phyloP scores from a whole-genome alignment of 2,797 vertebrate genomes.

The Crax fasciolata region DNA sequence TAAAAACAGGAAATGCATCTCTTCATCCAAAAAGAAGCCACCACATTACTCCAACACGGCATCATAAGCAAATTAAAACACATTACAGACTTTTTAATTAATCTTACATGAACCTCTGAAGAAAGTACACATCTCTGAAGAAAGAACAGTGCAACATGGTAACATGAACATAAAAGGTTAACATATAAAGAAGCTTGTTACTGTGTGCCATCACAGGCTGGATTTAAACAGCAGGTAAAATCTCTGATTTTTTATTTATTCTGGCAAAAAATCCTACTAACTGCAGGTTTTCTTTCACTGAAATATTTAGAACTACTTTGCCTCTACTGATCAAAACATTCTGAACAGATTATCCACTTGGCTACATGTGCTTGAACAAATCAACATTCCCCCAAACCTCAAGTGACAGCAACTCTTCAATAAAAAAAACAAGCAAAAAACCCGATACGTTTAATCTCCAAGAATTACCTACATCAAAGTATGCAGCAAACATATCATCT shows the following conservation, averaged over 20 bases:
- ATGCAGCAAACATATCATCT: constrained; percentile 98
- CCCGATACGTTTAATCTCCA: not conserved
- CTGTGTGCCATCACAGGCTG: accelerated
- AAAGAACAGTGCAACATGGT: not conserved
- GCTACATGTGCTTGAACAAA: not conserved
- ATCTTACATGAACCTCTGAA: not conserved
- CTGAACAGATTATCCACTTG: not conserved
- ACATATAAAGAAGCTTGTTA: not conserved
- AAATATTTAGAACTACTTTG: not conserved
- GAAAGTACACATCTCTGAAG: not conserved
- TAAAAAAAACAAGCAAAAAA: not conserved
- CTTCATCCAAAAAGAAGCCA: not conserved
- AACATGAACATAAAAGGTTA: not conserved
- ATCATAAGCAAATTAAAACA: not conserved
- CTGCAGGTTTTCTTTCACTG: not conserved
- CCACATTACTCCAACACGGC: not conserved
- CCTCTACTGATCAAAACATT: not conserved
- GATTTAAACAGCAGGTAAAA: not conserved
- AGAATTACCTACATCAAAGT: constrained; percentile 94
- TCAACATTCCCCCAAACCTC: not conserved
- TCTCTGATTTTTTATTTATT: not conserved
- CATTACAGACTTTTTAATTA: not conserved
- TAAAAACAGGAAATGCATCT: not conserved
- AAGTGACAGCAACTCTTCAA: not conserved
- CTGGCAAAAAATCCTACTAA: not conserved